phyloP scores from a whole-genome alignment of 37 sponge, comb jelly and placozoan species.

The Aplysina aerophoba region DNA sequence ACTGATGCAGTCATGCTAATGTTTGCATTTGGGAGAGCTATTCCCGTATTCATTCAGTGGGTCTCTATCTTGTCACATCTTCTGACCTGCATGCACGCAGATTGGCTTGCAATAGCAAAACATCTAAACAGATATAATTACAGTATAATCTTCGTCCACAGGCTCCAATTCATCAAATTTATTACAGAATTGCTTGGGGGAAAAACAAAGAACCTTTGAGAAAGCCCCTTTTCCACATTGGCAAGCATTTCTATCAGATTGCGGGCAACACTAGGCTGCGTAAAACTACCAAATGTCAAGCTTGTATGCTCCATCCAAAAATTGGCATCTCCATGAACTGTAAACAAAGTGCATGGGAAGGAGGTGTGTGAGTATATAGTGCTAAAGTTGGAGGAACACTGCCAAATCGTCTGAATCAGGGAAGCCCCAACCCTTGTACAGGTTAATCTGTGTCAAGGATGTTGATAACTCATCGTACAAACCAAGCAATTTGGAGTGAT shows the following conservation, averaged over 20 bases:
- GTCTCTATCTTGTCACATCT: too few species aligned
- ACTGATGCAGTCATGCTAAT: too few species aligned
- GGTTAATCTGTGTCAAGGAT: slow-evolving; percentile 55
- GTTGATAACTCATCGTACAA: slow-evolving; percentile 57
- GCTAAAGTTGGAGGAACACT: slow-evolving; percentile 50
- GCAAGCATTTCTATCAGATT: slow-evolving; percentile 2
- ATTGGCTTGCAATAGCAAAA: too few species aligned
- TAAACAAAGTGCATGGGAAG: too few species aligned
- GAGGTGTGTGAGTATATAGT: too few species aligned
- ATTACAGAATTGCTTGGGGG: slow-evolving; percentile 20
- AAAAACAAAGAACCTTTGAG: slow-evolving; percentile 36
- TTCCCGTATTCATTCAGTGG: too few species aligned
- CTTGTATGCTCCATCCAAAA: slow-evolving; percentile 31
- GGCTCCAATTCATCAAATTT: slow-evolving; percentile 16
- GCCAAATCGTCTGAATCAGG: slow-evolving; percentile 46
- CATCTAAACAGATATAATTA: too few species aligned
- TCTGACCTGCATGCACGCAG: too few species aligned
- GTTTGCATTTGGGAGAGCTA: too few species aligned
- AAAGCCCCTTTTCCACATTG: slow-evolving; percentile 37
- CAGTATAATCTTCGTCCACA: background rate
- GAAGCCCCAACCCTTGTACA: slow-evolving; percentile 25
- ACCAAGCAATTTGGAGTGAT: slow-evolving; percentile 31
- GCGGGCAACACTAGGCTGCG: slow-evolving; percentile 36
- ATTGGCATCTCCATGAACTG: slow-evolving; percentile 39
- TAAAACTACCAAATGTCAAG: slow-evolving; percentile 45